A percentile compares a stretch with the other conserved stretches of the same genome.
These are phyloP conservation scores for Mythimna albipuncta DNA, from an alignment of 2,888 invertebrate species.

Conservation along the genomic window DNA sequence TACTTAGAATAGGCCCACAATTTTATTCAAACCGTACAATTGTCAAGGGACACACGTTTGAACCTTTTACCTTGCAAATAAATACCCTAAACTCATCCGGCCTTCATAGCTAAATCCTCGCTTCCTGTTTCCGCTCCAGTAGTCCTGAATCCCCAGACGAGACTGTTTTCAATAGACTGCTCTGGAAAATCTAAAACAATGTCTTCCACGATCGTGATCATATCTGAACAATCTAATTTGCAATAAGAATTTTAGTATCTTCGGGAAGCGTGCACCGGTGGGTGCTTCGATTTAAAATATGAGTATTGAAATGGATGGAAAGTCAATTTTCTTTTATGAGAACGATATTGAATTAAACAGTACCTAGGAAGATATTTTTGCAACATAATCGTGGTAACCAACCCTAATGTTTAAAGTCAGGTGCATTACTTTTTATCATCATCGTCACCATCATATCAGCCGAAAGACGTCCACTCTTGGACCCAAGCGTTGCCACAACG, in stretches of 20 bases:
- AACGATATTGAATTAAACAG: neutral
- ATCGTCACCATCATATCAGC: no score
- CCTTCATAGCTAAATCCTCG: slow-evolving; percentile 14
- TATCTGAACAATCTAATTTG: slow-evolving; percentile 55
- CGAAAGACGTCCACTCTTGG: no score
- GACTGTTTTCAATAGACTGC: slow-evolving; percentile 43
- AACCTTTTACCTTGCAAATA: slow-evolving; percentile 1
- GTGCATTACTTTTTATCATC: no score
- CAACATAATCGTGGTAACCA: no score
- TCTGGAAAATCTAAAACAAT: slow-evolving; percentile 55
- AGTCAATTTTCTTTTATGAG: slow-evolving; percentile 25
- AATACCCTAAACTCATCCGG: slow-evolving; percentile 16
- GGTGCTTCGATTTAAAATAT: slow-evolving; percentile 35
- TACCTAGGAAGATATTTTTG: no score
- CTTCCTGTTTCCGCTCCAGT: slow-evolving; percentile 27
- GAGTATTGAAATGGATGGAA: slow-evolving; percentile 11
- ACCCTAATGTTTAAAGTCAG: no score
- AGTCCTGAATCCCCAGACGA: slow-evolving; percentile 25
- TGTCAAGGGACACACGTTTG: slow-evolving; percentile 13
- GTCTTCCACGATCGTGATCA: slow-evolving; percentile 30
- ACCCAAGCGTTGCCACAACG: no score
- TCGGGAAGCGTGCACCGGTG: slow-evolving; percentile 27
- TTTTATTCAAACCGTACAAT: neutral
- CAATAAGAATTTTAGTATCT: slow-evolving; percentile 53
- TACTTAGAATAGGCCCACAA: neutral